Evolutionary conservation across 1,140 invertebrate species (phyloP), one percentile per base, ranked within the genome.

Genomic region (Papilio machaon): DNA sequence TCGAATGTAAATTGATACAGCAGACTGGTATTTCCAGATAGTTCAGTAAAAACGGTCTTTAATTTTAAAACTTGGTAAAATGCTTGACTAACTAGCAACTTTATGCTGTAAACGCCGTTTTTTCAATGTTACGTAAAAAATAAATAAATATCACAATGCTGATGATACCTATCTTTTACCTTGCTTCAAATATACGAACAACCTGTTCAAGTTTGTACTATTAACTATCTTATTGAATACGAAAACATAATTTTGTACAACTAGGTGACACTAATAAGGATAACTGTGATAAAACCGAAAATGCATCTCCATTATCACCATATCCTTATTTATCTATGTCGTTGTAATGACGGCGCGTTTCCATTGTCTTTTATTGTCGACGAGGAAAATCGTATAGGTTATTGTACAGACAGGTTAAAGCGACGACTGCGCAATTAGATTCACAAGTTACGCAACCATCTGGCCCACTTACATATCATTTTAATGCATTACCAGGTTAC

Each of bases 391-490:
- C 3, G 13, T 23, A 78, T 10, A 49, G 8, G 30, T 30, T 58
- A 78, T 35, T n/a, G n/a, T 23, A 67, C 9, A 64, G 54, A 54
- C 43, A 79, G 38, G 43, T 79, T 46, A 10, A 13, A 19, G 38
- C 60, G 54, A 67, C 58, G 58, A 67, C 54, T 79, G 58, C 58
- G 77, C 77, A 79, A 79, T 60, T 78, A 78, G 38, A 52, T 49
- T 49, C 47, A 52, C 74, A 47, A 64, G 77, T 79, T 79, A 79
- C 54, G 54, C 58, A 79, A 79, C 54, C 58, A 46, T 38, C 13
- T 64, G 77, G n/a, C 77, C 75, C 76, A 78, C 23, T 78, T 78
- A 35, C 76, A 78, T 78, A 78, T 78, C 52, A 78, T 76, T 76
- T 77, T 52, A 78, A 78, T 77, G 75, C 47, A 78, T 78, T 78